Conservation (phyloP, 2,888 invertebrate genomes). For the Scrobipalpa costella region DNA sequence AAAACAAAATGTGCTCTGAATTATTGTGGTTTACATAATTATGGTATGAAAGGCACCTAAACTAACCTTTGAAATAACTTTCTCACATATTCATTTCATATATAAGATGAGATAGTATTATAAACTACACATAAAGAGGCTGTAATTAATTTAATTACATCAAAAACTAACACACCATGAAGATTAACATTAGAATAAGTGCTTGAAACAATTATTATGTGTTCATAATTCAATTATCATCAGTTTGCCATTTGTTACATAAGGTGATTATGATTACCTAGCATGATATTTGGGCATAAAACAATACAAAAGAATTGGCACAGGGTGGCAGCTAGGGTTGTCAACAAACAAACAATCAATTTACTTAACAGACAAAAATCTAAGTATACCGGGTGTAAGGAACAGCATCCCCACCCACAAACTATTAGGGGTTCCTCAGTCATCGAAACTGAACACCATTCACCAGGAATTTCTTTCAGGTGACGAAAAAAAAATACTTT, state of each 20-base stretch:
- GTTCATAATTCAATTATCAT: slow-evolving; percentile 7
- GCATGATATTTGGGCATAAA: slow-evolving; percentile 22
- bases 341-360: neutral
- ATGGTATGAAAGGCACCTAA: neutral
- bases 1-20: too few species aligned
- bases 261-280: slow-evolving; percentile 26
- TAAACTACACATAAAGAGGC: neutral
- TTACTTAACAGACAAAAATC: neutral
- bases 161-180: slow-evolving; percentile 4
- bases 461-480: too few species aligned
- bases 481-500: too few species aligned
- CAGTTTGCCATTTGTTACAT: slow-evolving; percentile 19
- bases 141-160: slow-evolving; percentile 15
- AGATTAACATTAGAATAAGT: neutral
- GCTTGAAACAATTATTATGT: slow-evolving; percentile 1
- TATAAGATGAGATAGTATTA: neutral
- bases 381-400: too few species aligned
- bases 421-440: too few species aligned
- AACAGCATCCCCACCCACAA: too few species aligned
- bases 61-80: neutral
- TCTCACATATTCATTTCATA: neutral
- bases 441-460: too few species aligned
- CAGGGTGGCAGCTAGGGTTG: neutral
- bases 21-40: too few species aligned
- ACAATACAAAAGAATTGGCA: slow-evolving; percentile 3